phyloP scores from a whole-genome alignment of 2,797 vertebrate genomes.

The Arctocebus calabarensis region DNA sequence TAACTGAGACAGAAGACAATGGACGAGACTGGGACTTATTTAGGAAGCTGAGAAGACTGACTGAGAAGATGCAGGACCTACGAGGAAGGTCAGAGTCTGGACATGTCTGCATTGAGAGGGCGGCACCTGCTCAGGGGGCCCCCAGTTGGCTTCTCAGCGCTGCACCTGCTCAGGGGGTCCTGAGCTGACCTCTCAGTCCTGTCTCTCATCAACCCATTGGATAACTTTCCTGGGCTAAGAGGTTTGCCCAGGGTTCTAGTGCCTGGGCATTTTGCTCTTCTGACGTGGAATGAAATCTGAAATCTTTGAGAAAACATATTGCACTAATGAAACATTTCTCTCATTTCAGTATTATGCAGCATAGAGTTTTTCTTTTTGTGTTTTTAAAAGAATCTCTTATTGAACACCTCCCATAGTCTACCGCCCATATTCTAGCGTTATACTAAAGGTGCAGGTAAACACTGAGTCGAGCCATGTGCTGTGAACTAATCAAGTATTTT shows the following conservation, averaged over 20 bases:
- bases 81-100: background rate
- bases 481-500: background rate
- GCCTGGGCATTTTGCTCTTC: background rate
- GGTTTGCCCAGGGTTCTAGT: background rate
- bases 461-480: background rate
- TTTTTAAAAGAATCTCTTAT: background rate
- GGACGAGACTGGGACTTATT: background rate
- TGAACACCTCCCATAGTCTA: background rate
- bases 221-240: background rate
- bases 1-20: background rate
- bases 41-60: background rate
- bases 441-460: background rate
- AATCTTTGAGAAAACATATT: background rate
- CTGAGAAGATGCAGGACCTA: background rate
- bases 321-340: background rate
- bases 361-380: background rate
- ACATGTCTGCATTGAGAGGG: background rate
- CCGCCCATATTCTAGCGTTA: background rate
- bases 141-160: background rate
- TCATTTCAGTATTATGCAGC: background rate
- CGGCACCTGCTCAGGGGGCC: background rate
- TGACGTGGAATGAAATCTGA: background rate
- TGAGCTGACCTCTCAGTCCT: background rate
- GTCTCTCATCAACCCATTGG: background rate
- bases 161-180: background rate